Evolutionary conservation across 2,113 vertebrate genomes (phyloP).

Genomic region (Acanthisitta chloris): DNA sequence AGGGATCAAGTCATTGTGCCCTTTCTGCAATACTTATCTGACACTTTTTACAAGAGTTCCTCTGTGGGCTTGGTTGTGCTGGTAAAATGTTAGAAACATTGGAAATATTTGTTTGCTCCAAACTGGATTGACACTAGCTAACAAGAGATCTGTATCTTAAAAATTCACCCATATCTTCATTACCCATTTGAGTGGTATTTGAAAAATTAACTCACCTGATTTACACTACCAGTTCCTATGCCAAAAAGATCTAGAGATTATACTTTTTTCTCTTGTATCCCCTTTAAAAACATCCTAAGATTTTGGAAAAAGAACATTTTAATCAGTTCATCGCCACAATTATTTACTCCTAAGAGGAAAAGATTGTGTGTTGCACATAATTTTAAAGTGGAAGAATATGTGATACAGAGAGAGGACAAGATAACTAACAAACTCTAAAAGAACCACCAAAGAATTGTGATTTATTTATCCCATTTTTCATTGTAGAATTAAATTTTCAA

Average conservation of each 20-base stretch:
- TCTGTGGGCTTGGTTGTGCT: neutral
- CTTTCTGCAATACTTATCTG: neutral
- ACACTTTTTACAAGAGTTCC: neutral
- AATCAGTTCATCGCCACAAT: neutral
- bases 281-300: neutral
- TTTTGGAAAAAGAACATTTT: neutral
- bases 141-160: neutral
- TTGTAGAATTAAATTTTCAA: neutral
- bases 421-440: neutral
- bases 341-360: neutral
- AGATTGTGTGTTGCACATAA: neutral
- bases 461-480: neutral
- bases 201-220: neutral
- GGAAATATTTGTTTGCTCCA: neutral
- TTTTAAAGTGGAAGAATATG: neutral
- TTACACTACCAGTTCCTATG: neutral
- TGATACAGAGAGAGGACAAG: neutral
- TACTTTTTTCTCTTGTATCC: neutral
- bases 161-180: neutral
- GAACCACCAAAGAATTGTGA: neutral
- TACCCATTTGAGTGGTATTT: neutral
- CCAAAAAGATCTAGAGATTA: neutral
- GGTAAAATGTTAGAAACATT: neutral
- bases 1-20: neutral
- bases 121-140: neutral